Evolutionary conservation across 2,113 vertebrate species (phyloP).

Genomic region (Ceyx melanurus): DNA sequence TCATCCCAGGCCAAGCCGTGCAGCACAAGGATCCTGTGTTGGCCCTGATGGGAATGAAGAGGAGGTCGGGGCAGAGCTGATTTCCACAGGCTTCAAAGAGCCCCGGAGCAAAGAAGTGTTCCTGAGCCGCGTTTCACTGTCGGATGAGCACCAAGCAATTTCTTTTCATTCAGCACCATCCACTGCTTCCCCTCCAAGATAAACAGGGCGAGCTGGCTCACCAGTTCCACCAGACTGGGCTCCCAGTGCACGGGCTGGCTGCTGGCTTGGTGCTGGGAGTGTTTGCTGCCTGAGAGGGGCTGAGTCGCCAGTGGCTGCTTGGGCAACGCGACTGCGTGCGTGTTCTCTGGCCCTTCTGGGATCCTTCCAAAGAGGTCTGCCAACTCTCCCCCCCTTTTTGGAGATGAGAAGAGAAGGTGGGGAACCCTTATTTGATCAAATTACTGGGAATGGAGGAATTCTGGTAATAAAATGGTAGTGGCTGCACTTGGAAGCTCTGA

Average conservation of each 20-base stretch:
- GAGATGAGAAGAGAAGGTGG: background rate
- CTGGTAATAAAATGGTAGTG: background rate
- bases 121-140: background rate
- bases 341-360: background rate
- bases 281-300: background rate
- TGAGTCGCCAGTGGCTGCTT: conserved; percentile 7
- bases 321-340: conserved; percentile 2
- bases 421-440: background rate
- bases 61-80: background rate
- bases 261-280: background rate
- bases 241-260: background rate
- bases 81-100: background rate
- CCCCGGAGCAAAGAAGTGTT: background rate
- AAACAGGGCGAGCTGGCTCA: conserved; percentile 29
- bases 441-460: no score
- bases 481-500: background rate
- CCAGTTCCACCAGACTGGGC: conserved; percentile 21
- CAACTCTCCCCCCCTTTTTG: background rate
- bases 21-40: conserved; percentile 2
- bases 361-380: background rate
- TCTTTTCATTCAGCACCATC: conserved; percentile 5
- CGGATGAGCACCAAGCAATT: background rate
- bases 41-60: background rate
- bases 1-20: background rate
- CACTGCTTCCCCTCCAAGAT: conserved; percentile 24